Evolutionary conservation across 1,140 invertebrate genomes (phyloP).

Genomic region (Doryteuthis pealeii): DNA sequence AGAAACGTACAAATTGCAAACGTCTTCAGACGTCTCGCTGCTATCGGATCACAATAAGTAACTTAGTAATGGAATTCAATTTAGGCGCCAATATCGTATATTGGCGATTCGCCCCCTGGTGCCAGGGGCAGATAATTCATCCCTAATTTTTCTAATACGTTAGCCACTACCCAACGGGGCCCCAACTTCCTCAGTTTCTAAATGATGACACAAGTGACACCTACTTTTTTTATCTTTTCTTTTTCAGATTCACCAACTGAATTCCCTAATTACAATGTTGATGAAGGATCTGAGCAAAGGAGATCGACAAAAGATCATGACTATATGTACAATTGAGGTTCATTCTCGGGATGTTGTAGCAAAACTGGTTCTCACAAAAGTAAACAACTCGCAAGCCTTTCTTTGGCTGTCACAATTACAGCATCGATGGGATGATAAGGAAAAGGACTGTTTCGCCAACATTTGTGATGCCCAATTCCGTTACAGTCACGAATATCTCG

Average conservation of each 20-base stretch:
- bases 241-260: constrained; percentile 79
- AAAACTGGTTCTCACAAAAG: constrained; percentile 88
- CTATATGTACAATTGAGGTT: constrained; percentile 97
- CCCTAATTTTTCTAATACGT: not conserved
- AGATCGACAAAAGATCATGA: constrained; percentile 98
- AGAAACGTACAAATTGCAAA: no score
- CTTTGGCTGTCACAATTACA: constrained; percentile 94
- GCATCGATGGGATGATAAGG: constrained; percentile 85
- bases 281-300: constrained; percentile 85
- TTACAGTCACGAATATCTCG: constrained; percentile 89
- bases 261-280: constrained; percentile 84
- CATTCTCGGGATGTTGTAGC: constrained; percentile 87
- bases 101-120: not conserved
- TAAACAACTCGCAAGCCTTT: constrained; percentile 88
- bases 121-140: not conserved
- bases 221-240: not conserved
- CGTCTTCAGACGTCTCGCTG: no score
- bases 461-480: constrained; percentile 96
- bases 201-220: not conserved
- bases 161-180: not conserved
- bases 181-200: not conserved
- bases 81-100: not conserved
- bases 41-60: no score
- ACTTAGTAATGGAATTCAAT: not conserved
- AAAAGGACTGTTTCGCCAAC: constrained; percentile 91